These are phyloP conservation scores for Erebia ligea DNA, from an alignment of 2,888 invertebrate genomes.

Conservation along the genomic window DNA sequence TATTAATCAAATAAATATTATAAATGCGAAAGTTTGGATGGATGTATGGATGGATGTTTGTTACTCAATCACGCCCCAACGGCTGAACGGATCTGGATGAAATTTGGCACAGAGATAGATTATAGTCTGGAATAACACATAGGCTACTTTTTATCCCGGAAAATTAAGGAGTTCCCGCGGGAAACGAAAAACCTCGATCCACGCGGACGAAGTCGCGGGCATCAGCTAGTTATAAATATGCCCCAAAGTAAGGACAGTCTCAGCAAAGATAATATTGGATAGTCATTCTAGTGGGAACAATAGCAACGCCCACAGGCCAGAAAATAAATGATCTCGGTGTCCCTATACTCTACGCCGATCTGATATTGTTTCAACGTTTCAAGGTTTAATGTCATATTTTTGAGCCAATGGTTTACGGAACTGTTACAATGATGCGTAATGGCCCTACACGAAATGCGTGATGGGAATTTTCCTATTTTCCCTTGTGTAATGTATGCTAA, in stretches of 20 bases:
- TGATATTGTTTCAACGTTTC: constrained; percentile 32
- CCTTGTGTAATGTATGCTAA: not conserved
- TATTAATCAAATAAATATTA: too few relatives aligned
- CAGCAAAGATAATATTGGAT: constrained; percentile 1
- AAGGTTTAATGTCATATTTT: constrained; percentile 33
- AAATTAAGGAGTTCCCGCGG: too few relatives aligned
- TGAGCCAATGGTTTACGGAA: constrained; percentile 27
- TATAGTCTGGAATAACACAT: too few relatives aligned
- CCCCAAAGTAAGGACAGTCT: constrained; percentile 11
- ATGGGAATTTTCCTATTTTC: constrained; percentile 7
- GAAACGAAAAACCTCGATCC: too few relatives aligned
- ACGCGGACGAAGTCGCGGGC: too few relatives aligned
- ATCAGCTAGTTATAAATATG: too few relatives aligned
- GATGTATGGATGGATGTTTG: too few relatives aligned
- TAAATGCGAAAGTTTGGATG: too few relatives aligned
- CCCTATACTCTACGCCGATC: constrained; percentile 40
- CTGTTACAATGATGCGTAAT: constrained; percentile 15
- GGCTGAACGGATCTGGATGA: too few relatives aligned
- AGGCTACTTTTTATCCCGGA: too few relatives aligned
- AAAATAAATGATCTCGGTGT: constrained; percentile 54
- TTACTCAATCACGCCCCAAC: too few relatives aligned
- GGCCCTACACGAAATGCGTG: not conserved
- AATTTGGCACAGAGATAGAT: too few relatives aligned
- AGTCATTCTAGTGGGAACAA: constrained; percentile 46
- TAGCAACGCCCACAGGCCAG: constrained; percentile 59